Evolutionary conservation across 2,888 invertebrate genomes (phyloP), one percentile per base, ranked within the genome.

Genomic region (Hemistola chrysoprasaria): DNA sequence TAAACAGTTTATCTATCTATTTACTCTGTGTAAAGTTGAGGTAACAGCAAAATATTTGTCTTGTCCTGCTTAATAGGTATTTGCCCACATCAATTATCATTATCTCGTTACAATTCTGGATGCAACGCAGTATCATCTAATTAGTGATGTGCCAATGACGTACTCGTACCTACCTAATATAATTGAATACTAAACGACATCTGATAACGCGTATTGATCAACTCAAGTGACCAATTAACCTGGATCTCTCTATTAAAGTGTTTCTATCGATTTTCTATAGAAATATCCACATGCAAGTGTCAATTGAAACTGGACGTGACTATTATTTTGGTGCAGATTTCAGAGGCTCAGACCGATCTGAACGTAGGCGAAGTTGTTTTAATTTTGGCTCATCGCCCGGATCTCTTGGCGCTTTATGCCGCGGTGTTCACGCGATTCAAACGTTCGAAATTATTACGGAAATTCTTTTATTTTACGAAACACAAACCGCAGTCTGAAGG

Each of bases 331-430:
- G 62, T 62, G 62, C 58, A 56, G 61, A 49, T 53, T 62, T 58
- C 66, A 67, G 68, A 65, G 11, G 62, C 63, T 59, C 62, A 60
- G 56, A 76, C 65, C 57, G 62, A 45, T 48, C 62, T 73, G 75
- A 74, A 77, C 71, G 64, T 79, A 74, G 75, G 69, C 73, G 73
- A 76, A 67, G 73, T 71, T 72, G 83, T 74, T 81, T 78, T 80
- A 81, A 76, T 71, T 79, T 86, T 88, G 87, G 88, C 84, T 65
- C 81, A 40, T 43, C 71, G 88, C 88, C 88, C 83, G 77, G 76
- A 65, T 61, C 57, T 72, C 62, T 75, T 67, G 70, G 73, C 78
- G 72, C 62, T 71, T 68, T 53, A 61, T 59, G 4, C 65, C 62
- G 65, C 76, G 76, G 78, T 82, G 62, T 62, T 57, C 58, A 57